Base-by-base conservation (phyloP, 1,140 invertebrate species). In the Melitaea cinxia region DNA sequence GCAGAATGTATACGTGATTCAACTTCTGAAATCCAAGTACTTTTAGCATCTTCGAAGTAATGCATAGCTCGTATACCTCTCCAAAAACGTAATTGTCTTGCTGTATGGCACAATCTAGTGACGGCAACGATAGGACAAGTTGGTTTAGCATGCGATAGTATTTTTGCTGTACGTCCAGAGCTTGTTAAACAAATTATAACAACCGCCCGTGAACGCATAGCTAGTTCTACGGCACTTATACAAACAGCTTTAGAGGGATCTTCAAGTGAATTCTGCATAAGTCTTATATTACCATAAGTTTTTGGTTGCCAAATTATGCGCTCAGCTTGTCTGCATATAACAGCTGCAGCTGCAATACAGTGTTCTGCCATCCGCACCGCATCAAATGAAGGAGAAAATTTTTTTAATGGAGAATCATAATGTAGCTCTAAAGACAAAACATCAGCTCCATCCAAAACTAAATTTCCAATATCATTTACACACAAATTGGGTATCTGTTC, bases 151-250 rank as follows among this genome's bases (percentile, higher is more conserved):
- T 94, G 94, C 14, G 95, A 94, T 54, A 96, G 90, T 61, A 94
- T 83, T 78, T 93, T 93, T 17, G 94, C 94, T 23, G 94, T 94
- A 61, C 93, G 91, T 70, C 96, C 96, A 42, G 95, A 94, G 21
- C 95, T 96, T 21, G 96, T 96, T 23, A 82, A 92, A 92, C 55
- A 95, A 94, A 78, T 93, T 63, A 96, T 96, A 28, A 94, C 94
- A 33, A 92, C 90, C 2, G 95, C 95, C 92, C 93, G 74, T 92
- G 93, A 95, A 47, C 86, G 79, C 73, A 82, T 77, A 7, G 95
- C 94, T 6, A 96, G 94, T 77, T 95, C 94, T n/a, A 95, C 95
- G 24, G 95, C 95, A 53, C 94, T 94, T 59, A 96, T 94, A 56
- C 95, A 95, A 53, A 95, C 93, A 5, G 95, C 94, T 82, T 95